A percentile compares a stretch with the other conserved stretches of the same genome.
Evolutionary conservation across 1,140 invertebrate genomes (phyloP).

Genomic region (Sweltsa coloradensis): DNA sequence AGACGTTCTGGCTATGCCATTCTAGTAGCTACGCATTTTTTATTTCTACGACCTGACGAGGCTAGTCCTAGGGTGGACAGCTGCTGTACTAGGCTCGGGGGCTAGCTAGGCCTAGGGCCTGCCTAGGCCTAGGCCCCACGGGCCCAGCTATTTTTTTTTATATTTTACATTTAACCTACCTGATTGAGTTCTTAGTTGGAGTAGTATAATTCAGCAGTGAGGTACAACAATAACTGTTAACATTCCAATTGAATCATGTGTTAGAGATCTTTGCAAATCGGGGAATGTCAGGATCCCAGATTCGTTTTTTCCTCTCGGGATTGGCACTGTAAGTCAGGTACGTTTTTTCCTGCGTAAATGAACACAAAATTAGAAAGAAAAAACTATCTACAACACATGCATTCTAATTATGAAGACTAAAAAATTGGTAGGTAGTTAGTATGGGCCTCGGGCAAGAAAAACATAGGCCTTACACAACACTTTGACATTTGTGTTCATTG

Average conservation of each 20-base stretch:
- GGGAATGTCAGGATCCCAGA: slow-evolving; percentile 91
- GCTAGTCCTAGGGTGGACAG: too few relatives aligned
- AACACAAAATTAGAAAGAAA: neutral
- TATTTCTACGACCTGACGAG: too few relatives aligned
- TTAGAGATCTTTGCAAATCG: slow-evolving; percentile 86
- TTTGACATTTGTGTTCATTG: slow-evolving; percentile 82
- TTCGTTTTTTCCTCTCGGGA: slow-evolving; percentile 89
- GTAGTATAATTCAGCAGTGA: slow-evolving; percentile 93
- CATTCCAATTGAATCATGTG: slow-evolving; percentile 96
- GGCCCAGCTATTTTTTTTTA: neutral
- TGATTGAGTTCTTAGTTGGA: slow-evolving; percentile 80
- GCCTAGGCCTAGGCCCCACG: neutral
- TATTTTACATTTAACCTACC: slow-evolving; percentile 29
- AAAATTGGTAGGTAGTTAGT: slow-evolving; percentile 4
- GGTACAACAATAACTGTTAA: slow-evolving; percentile 96
- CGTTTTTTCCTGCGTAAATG: slow-evolving; percentile 68
- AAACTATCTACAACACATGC: neutral
- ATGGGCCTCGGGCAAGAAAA: neutral
- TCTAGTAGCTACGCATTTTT: too few relatives aligned
- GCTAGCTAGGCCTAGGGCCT: too few relatives aligned
- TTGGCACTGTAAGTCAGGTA: slow-evolving; percentile 91
- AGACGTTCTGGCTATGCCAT: too few relatives aligned
- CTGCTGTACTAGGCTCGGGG: too few relatives aligned
- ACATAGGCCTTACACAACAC: slow-evolving; percentile 93
- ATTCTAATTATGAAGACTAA: neutral